Conservation (phyloP, 2,888 invertebrate species). For the Heliconius ismenius region DNA sequence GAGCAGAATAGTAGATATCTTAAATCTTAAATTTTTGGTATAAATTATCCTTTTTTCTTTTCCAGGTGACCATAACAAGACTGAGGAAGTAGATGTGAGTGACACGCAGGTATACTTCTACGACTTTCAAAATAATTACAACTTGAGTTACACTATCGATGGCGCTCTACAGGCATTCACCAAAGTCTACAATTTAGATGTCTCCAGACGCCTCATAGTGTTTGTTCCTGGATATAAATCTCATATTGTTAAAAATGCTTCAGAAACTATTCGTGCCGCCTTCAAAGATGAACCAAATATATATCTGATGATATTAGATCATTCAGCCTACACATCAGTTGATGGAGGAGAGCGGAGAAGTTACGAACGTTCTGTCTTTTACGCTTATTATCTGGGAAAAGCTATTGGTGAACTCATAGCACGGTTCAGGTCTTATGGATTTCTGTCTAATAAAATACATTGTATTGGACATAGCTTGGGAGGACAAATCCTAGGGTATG, state of each 20-base stretch:
- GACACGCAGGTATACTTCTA: slow-evolving; percentile 67
- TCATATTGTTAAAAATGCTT: slow-evolving; percentile 64
- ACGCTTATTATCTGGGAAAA: slow-evolving; percentile 64
- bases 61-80: slow-evolving; percentile 71
- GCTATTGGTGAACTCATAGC: slow-evolving; percentile 65
- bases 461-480: slow-evolving; percentile 73
- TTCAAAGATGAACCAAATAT: slow-evolving; percentile 65
- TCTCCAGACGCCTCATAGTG: slow-evolving; percentile 64
- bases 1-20: too few species aligned
- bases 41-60: slow-evolving; percentile 37
- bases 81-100: slow-evolving; percentile 60
- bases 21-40: too few species aligned
- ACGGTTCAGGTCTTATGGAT: slow-evolving; percentile 58
- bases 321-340: slow-evolving; percentile 67
- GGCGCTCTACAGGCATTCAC: slow-evolving; percentile 60
- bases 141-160: slow-evolving; percentile 61
- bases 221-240: slow-evolving; percentile 76
- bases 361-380: slow-evolving; percentile 68
- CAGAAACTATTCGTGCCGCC: slow-evolving; percentile 64
- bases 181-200: slow-evolving; percentile 61
- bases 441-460: slow-evolving; percentile 66
- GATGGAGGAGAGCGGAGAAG: slow-evolving; percentile 63
- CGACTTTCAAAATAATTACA: slow-evolving; percentile 71
- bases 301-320: slow-evolving; percentile 71
- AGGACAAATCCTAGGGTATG: slow-evolving; percentile 67